Evolutionary conservation across 2,113 vertebrate genomes (phyloP), one percentile per base, ranked within the genome.

Genomic region (Poeciliopsis occidentalis): DNA sequence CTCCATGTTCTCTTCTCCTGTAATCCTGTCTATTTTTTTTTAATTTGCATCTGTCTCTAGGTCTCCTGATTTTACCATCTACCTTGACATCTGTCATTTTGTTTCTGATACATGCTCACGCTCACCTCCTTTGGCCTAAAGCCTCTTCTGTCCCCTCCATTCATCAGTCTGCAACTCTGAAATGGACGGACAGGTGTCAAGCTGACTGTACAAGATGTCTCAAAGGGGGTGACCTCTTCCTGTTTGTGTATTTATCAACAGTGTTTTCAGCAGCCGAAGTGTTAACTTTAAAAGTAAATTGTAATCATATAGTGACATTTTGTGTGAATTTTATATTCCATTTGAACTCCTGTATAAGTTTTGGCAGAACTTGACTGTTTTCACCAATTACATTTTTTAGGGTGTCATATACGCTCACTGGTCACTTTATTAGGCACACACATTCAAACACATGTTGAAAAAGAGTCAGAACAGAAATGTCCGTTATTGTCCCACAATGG

Each of bases 131-230:
- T 72, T 27, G 64, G 82, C 80, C 78, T 67, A 34, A 73, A 60
- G 69, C 69, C 80, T 80, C 17, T 61, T 72, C 71, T 12, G 5
- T 82, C 78, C 78, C 8, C 79, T 80, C 81, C 69, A 81, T 86
- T 81, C 64, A 70, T 88, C 87, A 87, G 75, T 84, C 70, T 31
- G 71, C 70, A 85, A 79, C 87, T 80, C 85, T n/a, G 77, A 71
- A 81, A 79, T 68, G 24, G 69, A 86, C 22, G 11, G 87, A 64
- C 80, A 72, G 79, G 76, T 85, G 84, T 79, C 6, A 30, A 67
- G 66, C 70, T 84, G 85, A 86, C 73, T 90, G 73, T 76, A 84
- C 78, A 70, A 67, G 80, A 81, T 87, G 78, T 88, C 85, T 61
- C 29, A 32, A 34, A 79, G 8, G 22, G 64, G 81, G 72, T 81